Base-by-base conservation (phyloP, 2,113 vertebrate genomes). In the Todiramphus chloris region DNA sequence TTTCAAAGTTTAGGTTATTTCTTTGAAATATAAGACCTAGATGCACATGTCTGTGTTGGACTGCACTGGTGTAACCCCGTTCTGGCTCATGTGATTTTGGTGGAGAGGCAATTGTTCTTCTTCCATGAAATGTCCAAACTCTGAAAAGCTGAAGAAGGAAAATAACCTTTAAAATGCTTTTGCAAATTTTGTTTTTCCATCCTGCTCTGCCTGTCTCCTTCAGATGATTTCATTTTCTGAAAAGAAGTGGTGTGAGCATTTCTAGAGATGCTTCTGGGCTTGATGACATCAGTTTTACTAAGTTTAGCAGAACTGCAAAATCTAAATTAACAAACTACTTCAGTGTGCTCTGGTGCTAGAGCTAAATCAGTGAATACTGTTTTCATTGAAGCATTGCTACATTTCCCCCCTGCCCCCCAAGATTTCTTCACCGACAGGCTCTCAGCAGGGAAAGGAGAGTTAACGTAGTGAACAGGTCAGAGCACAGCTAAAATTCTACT, bases 211-310 rank as follows among this genome's bases (percentile, higher is more conserved):
- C 15, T 86, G 16, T 58, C 35, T 77, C 63, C n/a, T 86, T 90
- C 75, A 86, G 41, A 83, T 80, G 12, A 62, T 94, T 93, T 90
- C 24, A 58, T 74, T 93, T 51, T 86, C 68, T 83, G 79, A 74
- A 44, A 68, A 64, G 79, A 64, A 93, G 50, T 19, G 7, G 37
- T 59, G 19, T 64, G 18, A 83, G 53, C 90, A 46, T 96, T 92
- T 92, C 88, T 86, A 74, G 72, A 83, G 46, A 37, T 73, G 67
- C 16, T 95, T 92, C 89, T 94, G 72, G 60, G 79, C 83, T 90
- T 7, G 15, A 37, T 93, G 86, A 90, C 82, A 86, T 93, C 84
- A 88, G 50, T 90, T 94, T 86, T 88, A 93, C 90, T 90, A 89
- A 88, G 63, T 93, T 95, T 90, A 93, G 83, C 53, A 69, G 68